Conservation (phyloP, 2,113 vertebrate genomes). For the Tenebrosternarchus preto region DNA sequence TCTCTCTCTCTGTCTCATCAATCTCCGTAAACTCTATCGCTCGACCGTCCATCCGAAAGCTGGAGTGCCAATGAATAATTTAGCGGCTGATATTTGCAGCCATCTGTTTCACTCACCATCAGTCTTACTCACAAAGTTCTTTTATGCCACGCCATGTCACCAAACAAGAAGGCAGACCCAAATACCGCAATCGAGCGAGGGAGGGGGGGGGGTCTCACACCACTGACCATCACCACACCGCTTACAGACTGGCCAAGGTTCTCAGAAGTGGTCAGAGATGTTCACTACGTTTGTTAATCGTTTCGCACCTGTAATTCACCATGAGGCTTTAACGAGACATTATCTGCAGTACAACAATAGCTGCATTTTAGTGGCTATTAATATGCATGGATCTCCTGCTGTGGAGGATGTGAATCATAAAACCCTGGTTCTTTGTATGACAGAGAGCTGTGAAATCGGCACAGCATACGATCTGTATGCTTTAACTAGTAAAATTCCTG, state of each 20-base stretch:
- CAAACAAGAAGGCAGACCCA: conserved; percentile 44
- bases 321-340: background rate
- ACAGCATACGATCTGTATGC: conserved; percentile 10
- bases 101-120: conserved; percentile 59
- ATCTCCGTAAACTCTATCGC: conserved; percentile 47
- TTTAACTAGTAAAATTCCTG: conserved; percentile 38
- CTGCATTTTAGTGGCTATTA: conserved; percentile 15
- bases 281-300: conserved; percentile 16
- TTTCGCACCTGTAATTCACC: conserved; percentile 35
- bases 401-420: conserved; percentile 5
- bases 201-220: background rate
- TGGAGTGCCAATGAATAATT: conserved; percentile 57
- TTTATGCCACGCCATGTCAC: conserved; percentile 41
- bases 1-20: conserved; percentile 52
- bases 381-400: background rate
- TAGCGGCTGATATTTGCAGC: conserved; percentile 55
- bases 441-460: conserved; percentile 31
- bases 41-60: conserved; percentile 40
- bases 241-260: background rate
- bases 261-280: background rate
- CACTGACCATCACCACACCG: conserved; percentile 14
- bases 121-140: conserved; percentile 47
- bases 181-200: conserved; percentile 24
- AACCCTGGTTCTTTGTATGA: conserved; percentile 11
- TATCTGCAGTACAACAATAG: conserved; percentile 25